A percentile compares a stretch with the other conserved stretches of the same genome.
These are phyloP conservation scores for Drosophila virilis DNA, from an alignment of 1,140 invertebrate species.

Conservation along the genomic window DNA sequence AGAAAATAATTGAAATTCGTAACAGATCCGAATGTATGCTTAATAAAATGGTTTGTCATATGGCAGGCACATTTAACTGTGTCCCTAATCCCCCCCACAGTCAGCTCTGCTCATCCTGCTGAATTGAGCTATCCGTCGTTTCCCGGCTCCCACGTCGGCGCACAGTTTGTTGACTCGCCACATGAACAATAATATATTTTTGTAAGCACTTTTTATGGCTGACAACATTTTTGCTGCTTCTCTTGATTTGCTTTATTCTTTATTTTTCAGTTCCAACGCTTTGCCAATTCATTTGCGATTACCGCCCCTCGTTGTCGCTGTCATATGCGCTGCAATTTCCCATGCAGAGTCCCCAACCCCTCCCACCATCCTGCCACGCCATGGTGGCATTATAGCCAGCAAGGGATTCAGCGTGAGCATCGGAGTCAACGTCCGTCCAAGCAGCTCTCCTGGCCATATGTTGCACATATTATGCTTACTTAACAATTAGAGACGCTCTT, in stretches of 20 bases:
- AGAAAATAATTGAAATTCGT: not conserved
- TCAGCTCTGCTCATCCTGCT: not conserved
- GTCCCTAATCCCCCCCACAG: constrained; percentile 29
- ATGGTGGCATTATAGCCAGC: constrained; percentile 13
- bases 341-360: constrained; percentile 36
- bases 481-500: constrained; percentile 81
- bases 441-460: constrained; percentile 68
- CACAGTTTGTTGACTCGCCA: constrained; percentile 61
- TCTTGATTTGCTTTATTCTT: constrained; percentile 18
- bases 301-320: constrained; percentile 32
- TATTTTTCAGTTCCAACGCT: constrained; percentile 36
- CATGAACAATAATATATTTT: constrained; percentile 69
- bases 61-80: constrained; percentile 2
- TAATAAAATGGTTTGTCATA: not conserved
- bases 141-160: constrained; percentile 11
- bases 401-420: constrained; percentile 1
- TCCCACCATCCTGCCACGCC: not conserved
- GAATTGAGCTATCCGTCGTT: too few relatives aligned
- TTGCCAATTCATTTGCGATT: constrained; percentile 70
- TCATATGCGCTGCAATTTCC: constrained; percentile 52
- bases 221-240: constrained; percentile 49
- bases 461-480: constrained; percentile 81
- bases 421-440: constrained; percentile 42
- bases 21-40: not conserved
- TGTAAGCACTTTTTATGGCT: constrained; percentile 68